Conservation (phyloP, 2,113 vertebrate species). For the Gavia stellata region DNA sequence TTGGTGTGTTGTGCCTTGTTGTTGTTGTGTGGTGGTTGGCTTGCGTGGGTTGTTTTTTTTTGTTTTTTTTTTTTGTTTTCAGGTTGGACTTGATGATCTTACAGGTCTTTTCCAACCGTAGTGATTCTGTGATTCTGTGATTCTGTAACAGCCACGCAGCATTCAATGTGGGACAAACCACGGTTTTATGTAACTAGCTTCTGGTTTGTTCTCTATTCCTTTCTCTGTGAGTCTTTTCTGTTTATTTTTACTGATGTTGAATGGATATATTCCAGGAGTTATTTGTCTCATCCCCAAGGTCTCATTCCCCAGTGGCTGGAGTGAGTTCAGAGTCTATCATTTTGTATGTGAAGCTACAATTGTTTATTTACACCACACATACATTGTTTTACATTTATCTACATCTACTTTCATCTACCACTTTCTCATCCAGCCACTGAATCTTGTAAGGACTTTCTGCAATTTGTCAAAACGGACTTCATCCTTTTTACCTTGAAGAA, state of each 20-base stretch:
- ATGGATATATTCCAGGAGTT: background rate
- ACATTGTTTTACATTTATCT: rapidly evolving
- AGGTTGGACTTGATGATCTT: too few species aligned
- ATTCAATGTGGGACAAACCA: background rate
- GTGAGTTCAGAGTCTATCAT: background rate
- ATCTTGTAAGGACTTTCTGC: background rate
- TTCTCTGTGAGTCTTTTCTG: background rate
- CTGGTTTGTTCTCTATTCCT: background rate
- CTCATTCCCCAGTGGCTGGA: background rate
- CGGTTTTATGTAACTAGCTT: background rate
- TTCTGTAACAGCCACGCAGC: background rate
- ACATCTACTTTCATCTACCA: background rate
- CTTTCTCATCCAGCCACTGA: background rate
- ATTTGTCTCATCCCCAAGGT: background rate
- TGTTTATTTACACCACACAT: background rate
- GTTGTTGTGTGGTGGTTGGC: too few species aligned
- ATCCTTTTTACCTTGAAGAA: background rate
- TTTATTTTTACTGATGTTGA: background rate
- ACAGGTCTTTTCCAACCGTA: too few species aligned
- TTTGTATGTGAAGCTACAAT: background rate
- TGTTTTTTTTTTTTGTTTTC: too few species aligned
- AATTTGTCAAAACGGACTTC: background rate
- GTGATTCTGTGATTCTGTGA: too few species aligned
- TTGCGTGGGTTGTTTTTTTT: too few species aligned
- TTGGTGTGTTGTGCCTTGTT: too few species aligned